These are phyloP conservation scores for Anaspis maculata DNA, from an alignment of 2,888 invertebrate species.

Conservation along the genomic window DNA sequence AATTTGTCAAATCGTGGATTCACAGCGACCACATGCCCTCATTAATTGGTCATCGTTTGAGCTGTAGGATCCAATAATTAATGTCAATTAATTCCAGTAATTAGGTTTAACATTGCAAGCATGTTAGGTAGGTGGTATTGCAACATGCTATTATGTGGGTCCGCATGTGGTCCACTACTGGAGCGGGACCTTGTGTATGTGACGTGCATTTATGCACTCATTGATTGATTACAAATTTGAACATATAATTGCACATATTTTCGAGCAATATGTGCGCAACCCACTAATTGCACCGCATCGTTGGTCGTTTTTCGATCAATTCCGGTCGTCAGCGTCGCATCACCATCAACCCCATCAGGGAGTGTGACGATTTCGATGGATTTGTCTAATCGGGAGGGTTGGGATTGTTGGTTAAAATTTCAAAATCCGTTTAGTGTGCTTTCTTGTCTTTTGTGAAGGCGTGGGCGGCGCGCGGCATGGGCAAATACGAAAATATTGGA, in stretches of 20 bases:
- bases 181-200: constrained; percentile 23
- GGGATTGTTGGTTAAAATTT: too few relatives aligned
- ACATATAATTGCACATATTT: constrained; percentile 10
- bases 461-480: too few relatives aligned
- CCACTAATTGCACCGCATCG: too few relatives aligned
- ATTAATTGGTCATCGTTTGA: constrained; percentile 34
- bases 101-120: constrained; percentile 37
- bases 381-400: too few relatives aligned
- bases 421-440: too few relatives aligned
- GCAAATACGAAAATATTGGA: constrained; percentile 9
- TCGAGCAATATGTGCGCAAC: neutral
- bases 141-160: constrained; percentile 30
- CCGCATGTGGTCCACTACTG: constrained; percentile 27
- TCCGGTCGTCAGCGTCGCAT: too few relatives aligned
- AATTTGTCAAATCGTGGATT: too few relatives aligned
- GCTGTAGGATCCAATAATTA: constrained; percentile 36
- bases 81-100: constrained; percentile 41
- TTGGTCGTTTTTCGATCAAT: too few relatives aligned
- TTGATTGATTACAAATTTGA: constrained; percentile 20
- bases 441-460: too few relatives aligned
- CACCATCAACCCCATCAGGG: too few relatives aligned
- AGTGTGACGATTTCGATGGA: too few relatives aligned
- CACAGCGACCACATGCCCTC: too few relatives aligned
- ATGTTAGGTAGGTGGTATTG: constrained; percentile 29
- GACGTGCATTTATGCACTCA: constrained; percentile 23